These are phyloP conservation scores for Mustelus asterias DNA, from an alignment of 2,113 vertebrate genomes.

Conservation along the genomic window DNA sequence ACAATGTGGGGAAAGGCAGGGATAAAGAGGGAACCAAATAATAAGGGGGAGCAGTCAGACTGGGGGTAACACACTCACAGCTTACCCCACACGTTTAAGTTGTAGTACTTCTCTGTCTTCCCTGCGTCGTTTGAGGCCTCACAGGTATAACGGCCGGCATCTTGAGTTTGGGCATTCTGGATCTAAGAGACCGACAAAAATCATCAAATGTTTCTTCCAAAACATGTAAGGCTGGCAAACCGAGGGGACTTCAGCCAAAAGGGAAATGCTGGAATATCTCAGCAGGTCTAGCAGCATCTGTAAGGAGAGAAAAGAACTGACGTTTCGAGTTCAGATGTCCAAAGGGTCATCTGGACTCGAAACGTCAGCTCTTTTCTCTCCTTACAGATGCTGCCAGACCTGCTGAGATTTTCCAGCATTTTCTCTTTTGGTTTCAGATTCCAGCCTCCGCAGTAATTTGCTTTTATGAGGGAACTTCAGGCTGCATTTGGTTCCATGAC, in stretches of 20 bases:
- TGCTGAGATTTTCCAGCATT: no score
- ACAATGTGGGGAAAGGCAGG: neutral
- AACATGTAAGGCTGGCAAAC: neutral
- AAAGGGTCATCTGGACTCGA: no score
- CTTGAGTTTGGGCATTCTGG: constrained; percentile 37
- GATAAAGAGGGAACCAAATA: neutral
- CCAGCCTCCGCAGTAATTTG: no score
- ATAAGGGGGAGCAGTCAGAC: neutral
- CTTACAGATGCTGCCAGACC: no score
- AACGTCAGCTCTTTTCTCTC: no score
- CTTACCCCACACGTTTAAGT: constrained; percentile 57
- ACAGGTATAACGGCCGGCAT: constrained; percentile 53
- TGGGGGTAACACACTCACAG: no score
- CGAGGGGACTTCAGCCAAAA: neutral
- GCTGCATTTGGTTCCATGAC: no score
- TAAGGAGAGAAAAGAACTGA: no score
- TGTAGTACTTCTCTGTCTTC: constrained; percentile 50
- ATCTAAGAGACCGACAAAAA: constrained; percentile 41
- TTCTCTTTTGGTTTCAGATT: no score
- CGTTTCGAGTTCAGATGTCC: no score
- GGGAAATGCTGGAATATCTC: no score
- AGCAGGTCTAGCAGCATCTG: no score
- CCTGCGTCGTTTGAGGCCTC: constrained; percentile 44
- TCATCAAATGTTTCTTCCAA: neutral
- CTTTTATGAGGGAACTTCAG: neutral